Evolutionary conservation across 1,140 invertebrate genomes (phyloP), one percentile per base, ranked within the genome.

Genomic region (Drosophila trapezifrons): DNA sequence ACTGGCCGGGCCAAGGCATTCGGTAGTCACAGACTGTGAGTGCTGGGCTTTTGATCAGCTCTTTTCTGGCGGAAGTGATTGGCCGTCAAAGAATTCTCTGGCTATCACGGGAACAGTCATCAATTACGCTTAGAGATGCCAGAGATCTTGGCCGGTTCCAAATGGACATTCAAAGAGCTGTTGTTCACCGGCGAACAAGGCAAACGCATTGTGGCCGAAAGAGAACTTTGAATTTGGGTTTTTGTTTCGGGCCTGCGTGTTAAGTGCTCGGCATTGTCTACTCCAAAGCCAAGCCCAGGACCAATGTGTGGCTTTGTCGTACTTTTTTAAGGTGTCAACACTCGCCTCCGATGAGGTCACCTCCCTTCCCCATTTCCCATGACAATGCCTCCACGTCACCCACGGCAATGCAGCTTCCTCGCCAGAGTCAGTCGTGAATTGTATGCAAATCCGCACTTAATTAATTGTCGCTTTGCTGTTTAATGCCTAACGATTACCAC

Each of bases 251-350:
- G 35, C 2, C 47, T 81, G 78, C 78, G 78, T 80, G 78, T 65
- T 71, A 81, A 77, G 47, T 62, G 56, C 25, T 45, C 17, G 57
- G 47, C 78, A 78, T 85, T 86, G 78, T 86, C 35, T 76, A 20
- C 12, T 20, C 27, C 47, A 20, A 27, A 22, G 64, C 80, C 80
- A 59, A 66, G 76, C 80, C 80, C 80, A 84, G 80, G 80, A 83
- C 62, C 71, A 76, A 67, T 43, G 29, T 65, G 42, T 46, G 45
- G 56, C 56, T 73, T 67, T 78, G 64, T 66, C 55, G 46, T 60
- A 51, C n/a, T n/a, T n/a, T 37, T 82, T 78, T 45, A 10, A 54
- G 56, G 40, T 70, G 64, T 46, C 62, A 78, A 42, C 60, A 79
- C 27, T 22, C 37, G 62, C 40, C 45, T 29, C 6, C 25, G 56